Evolutionary conservation across 2,888 invertebrate genomes (phyloP), one percentile per base, ranked within the genome.

Genomic region (Pantelozetes paolii): DNA sequence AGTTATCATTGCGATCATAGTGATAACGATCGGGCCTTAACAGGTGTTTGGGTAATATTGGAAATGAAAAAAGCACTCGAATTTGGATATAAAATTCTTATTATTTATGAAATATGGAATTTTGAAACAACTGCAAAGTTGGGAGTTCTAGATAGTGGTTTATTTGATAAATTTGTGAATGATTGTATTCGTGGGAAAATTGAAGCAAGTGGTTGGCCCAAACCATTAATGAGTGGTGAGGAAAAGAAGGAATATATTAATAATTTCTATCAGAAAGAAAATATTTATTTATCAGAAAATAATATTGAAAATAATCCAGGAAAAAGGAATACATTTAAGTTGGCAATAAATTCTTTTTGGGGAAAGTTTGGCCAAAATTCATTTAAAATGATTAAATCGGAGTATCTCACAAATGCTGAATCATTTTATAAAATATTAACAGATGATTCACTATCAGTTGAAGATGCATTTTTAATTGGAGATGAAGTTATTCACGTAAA

Each of bases 121-220:
- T 80, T 77, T 73, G 67, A 76, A 2, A 28, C 77, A 70, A 74
- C 75, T 18, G 3, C 9, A n/a, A 78, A 79, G 1, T 30, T 80
- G 18, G 15, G 11, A 2, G 11, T 15, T 2, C 2, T 2, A 2
- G 15, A 6, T 11, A 15, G 15, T 2, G 78, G 78, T 0, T 45
- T 82, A 18, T 82, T 82, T 76, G 73, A 79, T 2, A 77, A 77
- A 0, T 82, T 80, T 76, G 79, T 82, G 1, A 79, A 81, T 54
- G 76, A 74, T 1, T 80, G 80, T 72, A 71, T 79, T 6, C 78
- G 78, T 64, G 54, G 79, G n/a, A 80, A 80, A 75, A 78, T 78
- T 67, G 79, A 80, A 75, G 76, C 79, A 2, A 77, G 77, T 57
- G 79, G 77, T 2, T 79, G 76, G 75, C 79, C 80, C 3, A 30